Evolutionary conservation across 1,140 invertebrate genomes (phyloP), one percentile per base, ranked within the genome.

Genomic region (Drosophila teissieri): DNA sequence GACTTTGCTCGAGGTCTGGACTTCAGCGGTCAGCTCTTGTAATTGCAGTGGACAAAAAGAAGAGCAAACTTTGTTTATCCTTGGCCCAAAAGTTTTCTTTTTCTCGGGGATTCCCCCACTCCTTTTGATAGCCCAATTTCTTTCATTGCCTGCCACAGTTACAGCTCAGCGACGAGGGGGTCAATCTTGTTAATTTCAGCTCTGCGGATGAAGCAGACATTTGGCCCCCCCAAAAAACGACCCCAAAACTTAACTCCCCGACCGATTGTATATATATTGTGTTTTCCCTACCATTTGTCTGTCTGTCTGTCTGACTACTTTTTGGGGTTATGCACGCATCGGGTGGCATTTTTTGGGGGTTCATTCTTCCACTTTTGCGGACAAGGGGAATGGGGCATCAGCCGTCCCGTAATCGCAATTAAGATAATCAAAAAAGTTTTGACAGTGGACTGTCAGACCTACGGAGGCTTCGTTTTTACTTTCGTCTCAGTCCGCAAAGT

Each of bases 381-480:
- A 2, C 4, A 15, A 15, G n/a, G 40, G 40, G 15, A 5, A 17
- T 15, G 40, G 8, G 51, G 34, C 24, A 10, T 44, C 49, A 19
- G 54, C 10, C 34, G 34, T 80, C 48, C 83, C 58, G 76, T 89
- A 89, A 89, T 89, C 84, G 84, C 84, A 89, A 89, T 89, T 89
- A 89, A 89, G 84, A 89, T 89, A 89, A 89, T 89, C 84, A 89
- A 89, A 89, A 86, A 89, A 89, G 84, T 89, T 89, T 89, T 89
- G 84, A 89, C 84, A 90, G 77, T 74, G 65, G 79, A 80, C 84
- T 84, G 84, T 70, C 84, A 77, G 73, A 70, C 61, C 46, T 65
- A 37, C 40, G 40, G 17, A 15, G 36, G 54, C 56, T 57, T 52
- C 63, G 85, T 80, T 88, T 88, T 73, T 88, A 86, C 83, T 86